Conservation (phyloP, 1,140 invertebrate species). For the Anastrepha obliqua region DNA sequence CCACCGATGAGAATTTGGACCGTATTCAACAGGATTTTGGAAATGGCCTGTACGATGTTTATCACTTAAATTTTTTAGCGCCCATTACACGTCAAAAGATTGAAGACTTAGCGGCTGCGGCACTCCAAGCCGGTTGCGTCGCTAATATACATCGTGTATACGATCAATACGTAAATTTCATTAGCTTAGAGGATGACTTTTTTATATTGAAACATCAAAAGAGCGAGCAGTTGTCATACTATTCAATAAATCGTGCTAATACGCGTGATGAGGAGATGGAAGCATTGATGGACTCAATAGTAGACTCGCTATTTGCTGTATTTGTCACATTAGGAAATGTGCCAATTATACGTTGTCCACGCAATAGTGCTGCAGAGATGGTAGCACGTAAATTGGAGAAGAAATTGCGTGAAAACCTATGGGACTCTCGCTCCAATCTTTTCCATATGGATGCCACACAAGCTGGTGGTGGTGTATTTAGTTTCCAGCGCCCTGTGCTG, state of each 20-base stretch:
- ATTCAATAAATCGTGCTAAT: constrained; percentile 94
- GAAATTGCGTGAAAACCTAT: constrained; percentile 96
- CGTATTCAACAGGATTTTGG: constrained; percentile 95
- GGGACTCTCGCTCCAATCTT: constrained; percentile 96
- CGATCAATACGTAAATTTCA: constrained; percentile 99
- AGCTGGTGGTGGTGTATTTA: constrained; percentile 83
- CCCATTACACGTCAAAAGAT: constrained; percentile 95
- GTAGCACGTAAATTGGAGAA: constrained; percentile 98
- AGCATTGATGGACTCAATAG: constrained; percentile 93
- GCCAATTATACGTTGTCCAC: constrained; percentile 95
- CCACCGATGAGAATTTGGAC: constrained; percentile 97
- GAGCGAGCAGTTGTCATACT: constrained; percentile 93
- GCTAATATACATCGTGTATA: constrained; percentile 95
- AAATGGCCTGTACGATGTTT: constrained; percentile 94
- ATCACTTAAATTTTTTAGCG: constrained; percentile 98
- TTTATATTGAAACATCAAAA: constrained; percentile 96
- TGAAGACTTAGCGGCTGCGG: constrained; percentile 95
- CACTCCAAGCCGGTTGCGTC: constrained; percentile 91
- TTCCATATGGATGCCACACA: constrained; percentile 90
- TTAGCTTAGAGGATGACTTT: constrained; percentile 97
- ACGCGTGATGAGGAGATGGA: constrained; percentile 98
- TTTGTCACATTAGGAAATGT: constrained; percentile 97
- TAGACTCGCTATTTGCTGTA: constrained; percentile 97
- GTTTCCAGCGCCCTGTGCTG: constrained; percentile 94
- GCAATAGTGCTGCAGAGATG: constrained; percentile 98